Percentiles rank a stretch among this genome's conserved stretches.
Evolutionary conservation across 1,140 invertebrate species (phyloP).

Genomic region (Ceratoteleas bidentatus): DNA sequence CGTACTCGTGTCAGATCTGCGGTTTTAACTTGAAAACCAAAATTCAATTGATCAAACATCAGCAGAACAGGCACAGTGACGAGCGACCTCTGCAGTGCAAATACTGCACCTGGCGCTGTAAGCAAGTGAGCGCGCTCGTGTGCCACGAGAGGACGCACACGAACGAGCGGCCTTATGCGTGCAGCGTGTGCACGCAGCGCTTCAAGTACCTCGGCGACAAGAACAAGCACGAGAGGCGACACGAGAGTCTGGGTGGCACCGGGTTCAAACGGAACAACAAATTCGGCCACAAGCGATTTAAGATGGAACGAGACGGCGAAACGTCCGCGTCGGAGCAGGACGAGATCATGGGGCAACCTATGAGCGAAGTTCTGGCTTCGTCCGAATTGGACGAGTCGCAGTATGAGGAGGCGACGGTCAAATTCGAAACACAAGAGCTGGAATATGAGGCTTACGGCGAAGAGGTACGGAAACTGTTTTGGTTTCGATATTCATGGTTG

Average conservation of each 20-base stretch:
- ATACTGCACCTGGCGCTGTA: slow-evolving; percentile 78
- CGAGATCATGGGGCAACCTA: too few relatives aligned
- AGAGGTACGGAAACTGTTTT: too few relatives aligned
- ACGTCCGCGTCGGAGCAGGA: too few relatives aligned
- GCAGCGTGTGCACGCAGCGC: slow-evolving; percentile 97
- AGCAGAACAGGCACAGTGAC: slow-evolving; percentile 79
- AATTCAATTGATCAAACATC: slow-evolving; percentile 79
- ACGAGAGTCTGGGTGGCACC: slow-evolving; percentile 77
- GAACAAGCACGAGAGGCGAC: slow-evolving; percentile 79
- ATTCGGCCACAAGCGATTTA: slow-evolving; percentile 67
- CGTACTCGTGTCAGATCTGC: slow-evolving; percentile 77
- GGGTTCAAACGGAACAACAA: slow-evolving; percentile 78
- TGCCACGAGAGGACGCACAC: slow-evolving; percentile 97
- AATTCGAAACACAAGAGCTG: too few relatives aligned
- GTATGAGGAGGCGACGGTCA: too few relatives aligned
- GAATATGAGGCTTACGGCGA: too few relatives aligned
- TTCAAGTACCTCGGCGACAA: slow-evolving; percentile 94
- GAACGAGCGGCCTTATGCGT: slow-evolving; percentile 97
- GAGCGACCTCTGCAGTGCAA: slow-evolving; percentile 77
- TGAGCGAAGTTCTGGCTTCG: too few relatives aligned
- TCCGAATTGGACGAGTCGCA: too few relatives aligned
- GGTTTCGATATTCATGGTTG: too few relatives aligned
- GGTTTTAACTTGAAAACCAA: slow-evolving; percentile 80
- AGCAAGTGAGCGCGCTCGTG: slow-evolving; percentile 79
- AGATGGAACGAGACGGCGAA: slow-evolving; percentile 56